Percentiles rank a stretch among this genome's conserved stretches.
These are phyloP conservation scores for Stomatorhinus ivindoensis DNA, from an alignment of 2,113 vertebrate species.

Conservation along the genomic window DNA sequence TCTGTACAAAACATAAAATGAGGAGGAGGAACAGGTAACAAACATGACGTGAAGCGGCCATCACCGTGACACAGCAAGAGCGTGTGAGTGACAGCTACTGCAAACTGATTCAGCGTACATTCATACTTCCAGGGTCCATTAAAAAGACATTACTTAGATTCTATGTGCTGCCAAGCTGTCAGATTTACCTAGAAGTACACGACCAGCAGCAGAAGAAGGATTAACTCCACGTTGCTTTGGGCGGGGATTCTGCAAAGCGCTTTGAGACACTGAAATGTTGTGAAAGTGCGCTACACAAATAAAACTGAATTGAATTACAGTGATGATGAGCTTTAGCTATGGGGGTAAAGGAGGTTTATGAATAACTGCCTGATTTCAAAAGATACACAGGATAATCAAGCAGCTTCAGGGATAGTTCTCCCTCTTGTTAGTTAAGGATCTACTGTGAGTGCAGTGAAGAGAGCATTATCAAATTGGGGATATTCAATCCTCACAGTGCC, in stretches of 20 bases:
- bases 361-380: neutral
- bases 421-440: neutral
- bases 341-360: neutral
- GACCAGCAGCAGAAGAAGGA: too few species aligned
- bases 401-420: neutral
- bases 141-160: neutral
- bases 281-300: too few species aligned
- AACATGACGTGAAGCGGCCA: neutral
- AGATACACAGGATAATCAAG: neutral
- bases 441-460: neutral
- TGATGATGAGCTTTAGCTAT: neutral
- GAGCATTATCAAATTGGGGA: slow-evolving; percentile 8
- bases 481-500: neutral
- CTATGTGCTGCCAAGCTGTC: neutral
- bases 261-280: too few species aligned
- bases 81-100: neutral
- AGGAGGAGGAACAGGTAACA: neutral
- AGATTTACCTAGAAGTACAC: neutral
- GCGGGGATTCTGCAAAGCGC: too few species aligned
- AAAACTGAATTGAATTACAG: neutral
- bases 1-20: neutral
- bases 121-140: neutral
- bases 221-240: too few species aligned
- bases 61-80: neutral
- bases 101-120: neutral